Evolutionary conservation across 2,888 invertebrate species (phyloP).

Genomic region (Dyspetes luteomarginatus): DNA sequence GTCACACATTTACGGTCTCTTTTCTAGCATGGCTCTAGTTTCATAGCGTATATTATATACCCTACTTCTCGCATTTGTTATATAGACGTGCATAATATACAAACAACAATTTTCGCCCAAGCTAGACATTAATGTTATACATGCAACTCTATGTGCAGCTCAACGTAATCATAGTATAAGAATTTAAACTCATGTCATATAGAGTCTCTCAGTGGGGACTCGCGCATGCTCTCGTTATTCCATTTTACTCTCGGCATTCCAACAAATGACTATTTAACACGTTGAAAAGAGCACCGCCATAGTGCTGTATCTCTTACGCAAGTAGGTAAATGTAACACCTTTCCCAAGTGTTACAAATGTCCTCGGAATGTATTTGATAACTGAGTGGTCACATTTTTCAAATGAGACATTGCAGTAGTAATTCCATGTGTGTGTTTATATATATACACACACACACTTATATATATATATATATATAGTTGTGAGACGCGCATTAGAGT

Average conservation of each 20-base stretch:
- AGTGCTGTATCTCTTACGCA: conserved; percentile 35
- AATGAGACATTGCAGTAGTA: conserved; percentile 25
- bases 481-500: conserved; percentile 60
- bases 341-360: conserved; percentile 54
- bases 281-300: conserved; percentile 3
- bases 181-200: conserved; percentile 43
- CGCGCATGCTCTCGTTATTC: conserved; percentile 41
- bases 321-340: conserved; percentile 56
- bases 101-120: conserved; percentile 60
- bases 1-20: conserved; percentile 63
- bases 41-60: conserved; percentile 49
- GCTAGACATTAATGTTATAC: conserved; percentile 51
- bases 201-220: neutral
- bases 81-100: conserved; percentile 18
- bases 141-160: conserved; percentile 22
- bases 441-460: neutral
- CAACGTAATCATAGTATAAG: conserved; percentile 42
- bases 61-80: too few relatives aligned
- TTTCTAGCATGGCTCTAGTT: conserved; percentile 36
- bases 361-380: conserved; percentile 53
- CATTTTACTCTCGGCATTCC: conserved; percentile 40
- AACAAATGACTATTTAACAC: conserved; percentile 58
- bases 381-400: conserved; percentile 11
- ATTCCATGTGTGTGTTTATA: neutral
- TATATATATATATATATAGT: conserved; percentile 1